Evolutionary conservation across 2,113 vertebrate genomes (phyloP).

Genomic region (Nycticebus coucang): DNA sequence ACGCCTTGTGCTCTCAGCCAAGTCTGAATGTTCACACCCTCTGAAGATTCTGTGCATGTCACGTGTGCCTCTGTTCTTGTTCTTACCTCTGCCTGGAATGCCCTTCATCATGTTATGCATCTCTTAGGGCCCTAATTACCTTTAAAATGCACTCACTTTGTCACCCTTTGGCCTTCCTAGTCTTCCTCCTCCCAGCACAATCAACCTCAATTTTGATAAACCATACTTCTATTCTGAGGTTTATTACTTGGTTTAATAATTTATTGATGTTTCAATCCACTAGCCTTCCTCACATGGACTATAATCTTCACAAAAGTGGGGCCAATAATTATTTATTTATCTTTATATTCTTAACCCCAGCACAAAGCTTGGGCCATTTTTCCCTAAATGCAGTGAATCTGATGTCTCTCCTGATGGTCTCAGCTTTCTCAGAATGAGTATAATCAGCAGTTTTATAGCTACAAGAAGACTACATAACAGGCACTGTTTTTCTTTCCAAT

Average conservation of each 20-base stretch:
- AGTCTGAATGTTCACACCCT: not conserved
- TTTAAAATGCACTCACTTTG: not conserved
- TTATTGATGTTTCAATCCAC: not conserved
- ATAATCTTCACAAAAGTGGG: not conserved
- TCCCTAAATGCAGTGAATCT: not conserved
- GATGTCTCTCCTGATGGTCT: not conserved
- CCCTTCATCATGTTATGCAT: not conserved
- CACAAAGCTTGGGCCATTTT: not conserved
- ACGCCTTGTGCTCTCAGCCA: not conserved
- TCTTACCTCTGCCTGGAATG: not conserved
- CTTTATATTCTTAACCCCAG: not conserved
- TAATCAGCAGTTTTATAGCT: not conserved
- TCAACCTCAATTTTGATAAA: not conserved
- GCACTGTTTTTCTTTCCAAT: not conserved
- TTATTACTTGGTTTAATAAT: not conserved
- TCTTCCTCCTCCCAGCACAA: not conserved
- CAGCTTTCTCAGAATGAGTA: not conserved
- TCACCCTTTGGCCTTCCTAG: not conserved
- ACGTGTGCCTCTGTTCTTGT: not conserved
- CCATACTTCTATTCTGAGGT: not conserved
- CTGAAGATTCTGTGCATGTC: fast-evolving
- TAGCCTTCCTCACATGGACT: not conserved
- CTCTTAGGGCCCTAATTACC: not conserved
- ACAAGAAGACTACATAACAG: not conserved
- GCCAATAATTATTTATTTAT: not conserved